Evolutionary conservation across 2,113 vertebrate species (phyloP).

Genomic region (Meleagris gallopavo): DNA sequence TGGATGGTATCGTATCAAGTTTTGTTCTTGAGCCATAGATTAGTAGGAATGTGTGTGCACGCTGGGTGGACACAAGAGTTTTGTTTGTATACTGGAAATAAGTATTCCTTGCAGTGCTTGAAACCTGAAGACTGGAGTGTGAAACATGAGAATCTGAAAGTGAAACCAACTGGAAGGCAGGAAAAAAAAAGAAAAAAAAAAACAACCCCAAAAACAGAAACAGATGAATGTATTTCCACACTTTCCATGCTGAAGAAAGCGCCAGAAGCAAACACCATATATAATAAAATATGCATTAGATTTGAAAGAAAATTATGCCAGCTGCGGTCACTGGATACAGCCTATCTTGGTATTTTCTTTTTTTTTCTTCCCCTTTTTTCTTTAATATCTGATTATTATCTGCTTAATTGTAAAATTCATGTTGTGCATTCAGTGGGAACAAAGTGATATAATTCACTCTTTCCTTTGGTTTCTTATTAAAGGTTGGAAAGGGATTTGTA

Average conservation of each 20-base stretch:
- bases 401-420: background rate
- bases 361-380: too few species aligned
- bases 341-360: background rate
- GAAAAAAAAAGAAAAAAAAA: background rate
- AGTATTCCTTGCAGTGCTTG: slow-evolving; percentile 8
- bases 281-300: background rate
- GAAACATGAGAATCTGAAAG: slow-evolving; percentile 66
- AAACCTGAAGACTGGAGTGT: slow-evolving; percentile 35
- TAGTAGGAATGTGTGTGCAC: background rate
- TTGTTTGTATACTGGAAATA: slow-evolving; percentile 28
- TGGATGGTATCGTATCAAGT: background rate
- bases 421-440: background rate
- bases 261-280: background rate
- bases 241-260: background rate
- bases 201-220: background rate
- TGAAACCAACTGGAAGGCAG: slow-evolving; percentile 45
- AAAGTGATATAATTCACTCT: background rate
- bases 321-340: background rate
- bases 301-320: background rate
- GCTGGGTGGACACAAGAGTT: background rate
- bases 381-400: background rate
- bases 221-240: background rate
- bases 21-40: background rate
- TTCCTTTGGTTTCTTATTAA: background rate
- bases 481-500: background rate